Evolutionary conservation across 2,888 invertebrate genomes (phyloP).

Genomic region (Lasioglossum villosulum): DNA sequence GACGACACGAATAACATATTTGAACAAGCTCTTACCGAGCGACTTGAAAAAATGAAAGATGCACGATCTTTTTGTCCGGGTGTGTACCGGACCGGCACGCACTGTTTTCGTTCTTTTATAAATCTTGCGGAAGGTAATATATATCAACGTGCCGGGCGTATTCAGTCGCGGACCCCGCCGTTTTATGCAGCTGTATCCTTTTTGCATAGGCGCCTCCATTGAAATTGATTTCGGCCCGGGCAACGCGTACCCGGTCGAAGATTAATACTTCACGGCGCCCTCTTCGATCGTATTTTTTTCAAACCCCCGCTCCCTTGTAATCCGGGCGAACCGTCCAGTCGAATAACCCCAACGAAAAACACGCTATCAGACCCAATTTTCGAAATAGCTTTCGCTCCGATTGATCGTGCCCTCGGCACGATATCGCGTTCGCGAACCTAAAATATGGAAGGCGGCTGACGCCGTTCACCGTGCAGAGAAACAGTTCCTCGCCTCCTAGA

Average conservation of each 20-base stretch:
- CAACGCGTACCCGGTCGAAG: constrained; percentile 40
- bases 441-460: background rate
- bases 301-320: constrained; percentile 30
- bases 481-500: too few species aligned
- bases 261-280: constrained; percentile 46
- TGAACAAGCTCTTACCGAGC: too few species aligned
- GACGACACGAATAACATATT: too few species aligned
- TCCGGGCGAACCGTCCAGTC: background rate
- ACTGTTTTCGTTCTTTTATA: constrained; percentile 71
- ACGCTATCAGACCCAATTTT: background rate
- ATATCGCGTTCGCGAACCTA: background rate
- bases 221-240: constrained; percentile 63
- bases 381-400: background rate
- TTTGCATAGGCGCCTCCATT: constrained; percentile 62
- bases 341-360: background rate
- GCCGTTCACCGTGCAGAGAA: background rate
- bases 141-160: constrained; percentile 55
- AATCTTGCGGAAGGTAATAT: constrained; percentile 65
- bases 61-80: too few species aligned
- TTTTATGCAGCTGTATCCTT: constrained; percentile 50
- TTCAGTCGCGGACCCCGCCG: constrained; percentile 50
- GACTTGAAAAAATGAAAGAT: too few species aligned
- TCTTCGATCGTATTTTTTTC: constrained; percentile 26
- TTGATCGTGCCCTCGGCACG: background rate
- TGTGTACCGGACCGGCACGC: constrained; percentile 4